These are phyloP conservation scores for Chelonus insularis DNA, from an alignment of 1,140 invertebrate genomes.

Conservation along the genomic window DNA sequence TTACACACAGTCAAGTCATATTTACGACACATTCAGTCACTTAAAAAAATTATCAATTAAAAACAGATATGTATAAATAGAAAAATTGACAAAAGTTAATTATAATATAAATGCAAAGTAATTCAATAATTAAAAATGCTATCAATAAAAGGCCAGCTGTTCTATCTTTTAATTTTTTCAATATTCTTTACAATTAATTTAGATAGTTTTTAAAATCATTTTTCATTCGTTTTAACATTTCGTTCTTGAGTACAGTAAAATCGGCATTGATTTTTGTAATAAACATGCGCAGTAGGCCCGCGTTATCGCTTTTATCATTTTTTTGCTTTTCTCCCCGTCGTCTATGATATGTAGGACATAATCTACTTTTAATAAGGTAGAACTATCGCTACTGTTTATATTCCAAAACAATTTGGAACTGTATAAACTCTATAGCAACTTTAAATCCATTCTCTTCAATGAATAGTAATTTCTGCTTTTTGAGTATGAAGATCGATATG, in stretches of 20 bases:
- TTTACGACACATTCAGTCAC: too few species aligned
- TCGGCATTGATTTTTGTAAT: slow-evolving; percentile 2
- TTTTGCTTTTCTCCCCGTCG: slow-evolving; percentile 5
- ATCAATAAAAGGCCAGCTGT: neutral
- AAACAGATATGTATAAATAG: neutral
- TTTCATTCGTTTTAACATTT: too few species aligned
- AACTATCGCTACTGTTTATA: slow-evolving; percentile 8
- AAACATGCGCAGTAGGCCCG: slow-evolving; percentile 34
- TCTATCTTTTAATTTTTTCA: neutral
- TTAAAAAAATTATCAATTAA: too few species aligned
- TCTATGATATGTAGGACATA: slow-evolving; percentile 48
- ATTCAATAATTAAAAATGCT: neutral
- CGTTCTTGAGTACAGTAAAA: too few species aligned
- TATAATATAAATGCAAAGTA: neutral
- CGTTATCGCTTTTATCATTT: slow-evolving; percentile 21
- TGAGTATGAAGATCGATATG: too few species aligned
- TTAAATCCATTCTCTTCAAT: too few species aligned
- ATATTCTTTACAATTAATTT: neutral
- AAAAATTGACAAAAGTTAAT: neutral
- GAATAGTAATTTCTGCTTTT: too few species aligned
- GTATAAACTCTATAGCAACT: too few species aligned
- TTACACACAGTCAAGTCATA: too few species aligned
- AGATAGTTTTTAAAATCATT: too few species aligned
- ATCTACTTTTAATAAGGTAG: slow-evolving; percentile 38
- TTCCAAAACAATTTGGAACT: neutral